phyloP scores from a whole-genome alignment of 2,113 vertebrate species.

The Aldabrachelys gigantea region DNA sequence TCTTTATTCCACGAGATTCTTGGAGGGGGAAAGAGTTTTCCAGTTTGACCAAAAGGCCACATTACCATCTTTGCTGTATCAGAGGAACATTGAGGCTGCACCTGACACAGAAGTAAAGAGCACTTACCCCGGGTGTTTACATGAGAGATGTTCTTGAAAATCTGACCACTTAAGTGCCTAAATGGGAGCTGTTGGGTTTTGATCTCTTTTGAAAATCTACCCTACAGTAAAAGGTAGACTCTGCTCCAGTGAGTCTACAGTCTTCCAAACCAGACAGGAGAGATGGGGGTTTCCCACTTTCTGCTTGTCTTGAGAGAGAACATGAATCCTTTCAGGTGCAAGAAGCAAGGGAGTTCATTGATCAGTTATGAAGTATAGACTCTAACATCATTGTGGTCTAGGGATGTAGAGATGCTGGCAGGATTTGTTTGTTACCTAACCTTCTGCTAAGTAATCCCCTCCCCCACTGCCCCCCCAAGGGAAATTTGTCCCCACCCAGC shows the following conservation, averaged over 20 bases:
- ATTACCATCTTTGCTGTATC: neutral
- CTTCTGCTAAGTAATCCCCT: neutral
- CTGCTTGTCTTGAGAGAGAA: neutral
- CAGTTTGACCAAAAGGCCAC: neutral
- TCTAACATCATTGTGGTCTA: neutral
- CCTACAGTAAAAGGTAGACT: neutral
- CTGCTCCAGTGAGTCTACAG: neutral
- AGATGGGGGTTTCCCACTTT: neutral
- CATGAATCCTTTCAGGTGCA: neutral
- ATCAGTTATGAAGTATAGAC: neutral
- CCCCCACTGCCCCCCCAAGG: rapidly evolving
- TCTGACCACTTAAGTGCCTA: neutral
- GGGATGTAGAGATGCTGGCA: neutral
- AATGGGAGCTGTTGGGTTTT: neutral
- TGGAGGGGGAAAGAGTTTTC: neutral
- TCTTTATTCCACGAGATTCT: neutral
- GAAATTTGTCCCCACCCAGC: neutral
- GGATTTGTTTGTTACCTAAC: neutral
- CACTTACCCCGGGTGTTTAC: rapidly evolving
- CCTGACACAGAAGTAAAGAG: neutral
- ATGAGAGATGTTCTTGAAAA: neutral
- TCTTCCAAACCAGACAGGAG: neutral
- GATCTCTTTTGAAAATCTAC: neutral
- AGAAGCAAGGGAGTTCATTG: neutral
- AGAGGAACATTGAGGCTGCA: neutral